Percentiles rank a stretch among this genome's conserved stretches.
These are phyloP conservation scores for Dunckerocampus dactyliophorus DNA, from an alignment of 2,113 vertebrate genomes.

Conservation along the genomic window DNA sequence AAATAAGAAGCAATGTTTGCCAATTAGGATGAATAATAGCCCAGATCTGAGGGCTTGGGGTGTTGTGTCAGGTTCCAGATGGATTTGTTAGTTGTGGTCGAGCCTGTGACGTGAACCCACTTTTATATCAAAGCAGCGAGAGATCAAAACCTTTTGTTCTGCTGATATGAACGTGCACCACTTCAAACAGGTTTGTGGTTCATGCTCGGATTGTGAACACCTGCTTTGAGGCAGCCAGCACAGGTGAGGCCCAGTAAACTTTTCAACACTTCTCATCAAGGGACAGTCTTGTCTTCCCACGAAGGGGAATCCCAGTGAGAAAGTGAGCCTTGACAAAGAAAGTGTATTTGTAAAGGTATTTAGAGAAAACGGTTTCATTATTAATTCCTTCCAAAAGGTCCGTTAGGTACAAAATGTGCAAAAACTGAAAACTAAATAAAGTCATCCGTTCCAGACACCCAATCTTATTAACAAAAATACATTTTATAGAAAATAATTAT, in stretches of 20 bases:
- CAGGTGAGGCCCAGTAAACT: conserved; percentile 38
- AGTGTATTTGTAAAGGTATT: neutral
- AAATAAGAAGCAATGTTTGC: neutral
- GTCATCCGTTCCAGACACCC: no score
- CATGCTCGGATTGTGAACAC: conserved; percentile 49
- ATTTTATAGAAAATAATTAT: no score
- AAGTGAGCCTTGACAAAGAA: conserved; percentile 34
- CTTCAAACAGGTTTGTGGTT: conserved; percentile 54
- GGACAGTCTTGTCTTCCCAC: conserved; percentile 41
- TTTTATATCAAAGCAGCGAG: conserved; percentile 39
- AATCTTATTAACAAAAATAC: no score
- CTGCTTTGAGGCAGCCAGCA: conserved; percentile 47
- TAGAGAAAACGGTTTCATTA: no score
- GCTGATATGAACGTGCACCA: conserved; percentile 27
- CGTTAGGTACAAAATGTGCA: no score
- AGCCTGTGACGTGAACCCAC: conserved; percentile 37
- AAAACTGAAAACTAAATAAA: no score
- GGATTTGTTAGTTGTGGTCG: conserved; percentile 35
- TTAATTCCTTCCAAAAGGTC: no score
- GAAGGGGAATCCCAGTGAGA: conserved; percentile 21
- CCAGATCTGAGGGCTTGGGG: no score
- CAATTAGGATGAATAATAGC: neutral
- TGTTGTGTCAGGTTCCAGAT: conserved; percentile 32
- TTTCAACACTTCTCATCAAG: neutral
- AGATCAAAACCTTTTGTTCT: conserved; percentile 45